Evolutionary conservation across 37 sponge, comb jelly and placozoan species (phyloP).

Genomic region (Beroe ovata): DNA sequence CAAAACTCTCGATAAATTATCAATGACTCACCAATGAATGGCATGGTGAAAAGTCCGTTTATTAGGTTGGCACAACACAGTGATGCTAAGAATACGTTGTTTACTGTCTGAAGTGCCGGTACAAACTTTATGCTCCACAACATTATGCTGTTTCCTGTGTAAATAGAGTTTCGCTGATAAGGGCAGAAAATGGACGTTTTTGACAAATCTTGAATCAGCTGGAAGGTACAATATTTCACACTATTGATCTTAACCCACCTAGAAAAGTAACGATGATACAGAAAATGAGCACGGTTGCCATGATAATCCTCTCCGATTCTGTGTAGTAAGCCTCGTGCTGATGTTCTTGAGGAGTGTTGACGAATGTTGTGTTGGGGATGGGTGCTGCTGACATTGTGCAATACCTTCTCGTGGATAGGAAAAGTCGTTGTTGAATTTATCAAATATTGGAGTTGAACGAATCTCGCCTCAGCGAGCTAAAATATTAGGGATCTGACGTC

Average conservation of each 20-base stretch:
- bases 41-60: conserved; percentile 64
- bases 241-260: conserved; percentile 33
- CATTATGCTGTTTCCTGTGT: conserved; percentile 59
- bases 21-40: conserved; percentile 31
- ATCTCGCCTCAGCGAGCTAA: no score
- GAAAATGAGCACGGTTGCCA: not conserved
- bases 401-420: no score
- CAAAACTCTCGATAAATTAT: no score
- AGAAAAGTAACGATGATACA: conserved; percentile 32
- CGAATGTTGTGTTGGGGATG: not conserved
- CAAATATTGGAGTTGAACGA: no score
- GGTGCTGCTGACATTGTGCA: no score
- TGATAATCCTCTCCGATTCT: not conserved
- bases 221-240: no score
- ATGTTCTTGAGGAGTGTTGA: not conserved
- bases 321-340: conserved; percentile 12
- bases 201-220: no score
- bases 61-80: conserved; percentile 57
- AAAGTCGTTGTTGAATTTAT: no score
- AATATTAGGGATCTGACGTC: no score
- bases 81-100: conserved; percentile 55
- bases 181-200: no score
- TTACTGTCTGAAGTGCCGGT: conserved; percentile 52
- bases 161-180: no score
- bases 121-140: conserved; percentile 52